These are phyloP conservation scores for Oncorhynchus gorbuscha DNA, from an alignment of 2,113 vertebrate species.

Conservation along the genomic window DNA sequence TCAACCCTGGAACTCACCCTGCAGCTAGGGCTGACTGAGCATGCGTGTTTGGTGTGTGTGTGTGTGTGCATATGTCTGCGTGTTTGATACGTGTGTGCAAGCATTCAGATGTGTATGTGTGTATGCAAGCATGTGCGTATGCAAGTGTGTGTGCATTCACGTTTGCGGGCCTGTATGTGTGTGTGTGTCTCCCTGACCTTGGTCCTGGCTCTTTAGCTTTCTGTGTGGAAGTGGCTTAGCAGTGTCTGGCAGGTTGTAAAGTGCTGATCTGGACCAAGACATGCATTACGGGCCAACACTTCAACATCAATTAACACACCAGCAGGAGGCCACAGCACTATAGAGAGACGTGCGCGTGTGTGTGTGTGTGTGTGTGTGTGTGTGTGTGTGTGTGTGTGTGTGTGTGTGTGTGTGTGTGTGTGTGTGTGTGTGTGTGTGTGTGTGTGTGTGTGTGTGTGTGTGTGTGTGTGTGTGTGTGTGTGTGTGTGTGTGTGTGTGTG, in stretches of 20 bases:
- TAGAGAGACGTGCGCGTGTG: too few relatives aligned
- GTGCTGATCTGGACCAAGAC: conserved; percentile 59
- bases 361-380: too few relatives aligned
- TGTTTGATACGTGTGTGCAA: conserved; percentile 22
- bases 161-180: conserved; percentile 4
- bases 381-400: too few relatives aligned
- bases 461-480: too few relatives aligned
- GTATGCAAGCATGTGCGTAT: conserved; percentile 5
- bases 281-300: conserved; percentile 44
- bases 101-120: neutral
- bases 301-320: conserved; percentile 62
- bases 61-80: conserved; percentile 22
- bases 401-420: too few relatives aligned
- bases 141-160: conserved; percentile 12
- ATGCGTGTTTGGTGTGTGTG: neutral
- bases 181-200: conserved; percentile 55
- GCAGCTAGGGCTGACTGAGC: neutral
- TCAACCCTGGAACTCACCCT: conserved; percentile 15
- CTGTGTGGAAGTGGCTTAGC: conserved; percentile 51
- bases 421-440: too few relatives aligned
- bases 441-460: too few relatives aligned
- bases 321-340: conserved; percentile 47
- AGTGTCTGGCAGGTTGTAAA: conserved; percentile 48
- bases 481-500: too few relatives aligned
- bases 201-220: conserved; percentile 51